Evolutionary conservation across 2,113 vertebrate species (phyloP).

Genomic region (Odontesthes bonariensis): DNA sequence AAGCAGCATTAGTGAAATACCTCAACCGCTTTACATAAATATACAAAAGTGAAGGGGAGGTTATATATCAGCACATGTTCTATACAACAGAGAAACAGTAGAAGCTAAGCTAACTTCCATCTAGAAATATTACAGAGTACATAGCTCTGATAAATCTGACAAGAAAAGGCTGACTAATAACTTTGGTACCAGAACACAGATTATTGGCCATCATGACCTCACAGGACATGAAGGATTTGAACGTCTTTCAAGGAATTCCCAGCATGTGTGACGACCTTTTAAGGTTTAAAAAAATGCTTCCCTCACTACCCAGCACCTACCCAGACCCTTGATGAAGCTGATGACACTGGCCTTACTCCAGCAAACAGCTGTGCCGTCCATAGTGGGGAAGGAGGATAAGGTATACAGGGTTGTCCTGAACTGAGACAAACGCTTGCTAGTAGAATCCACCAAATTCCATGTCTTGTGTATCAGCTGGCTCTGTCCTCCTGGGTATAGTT

Average conservation of each 20-base stretch:
- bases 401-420: slow-evolving; percentile 69
- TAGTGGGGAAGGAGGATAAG: slow-evolving; percentile 74
- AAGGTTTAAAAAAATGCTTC: slow-evolving; percentile 46
- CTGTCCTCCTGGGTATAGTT: slow-evolving; percentile 60
- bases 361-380: slow-evolving; percentile 92
- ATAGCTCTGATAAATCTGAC: slow-evolving; percentile 10
- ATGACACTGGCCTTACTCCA: slow-evolving; percentile 94
- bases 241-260: slow-evolving; percentile 42
- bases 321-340: slow-evolving; percentile 94
- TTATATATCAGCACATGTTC: neutral
- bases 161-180: slow-evolving; percentile 1
- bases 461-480: slow-evolving; percentile 43
- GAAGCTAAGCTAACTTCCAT: neutral
- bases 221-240: slow-evolving; percentile 20
- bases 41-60: neutral
- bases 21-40: slow-evolving; percentile 2
- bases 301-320: slow-evolving; percentile 84
- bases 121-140: neutral
- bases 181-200: neutral
- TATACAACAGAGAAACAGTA: neutral
- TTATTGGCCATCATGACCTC: slow-evolving; percentile 20
- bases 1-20: neutral
- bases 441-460: slow-evolving; percentile 53
- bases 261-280: slow-evolving; percentile 35
- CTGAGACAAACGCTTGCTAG: slow-evolving; percentile 37